phyloP scores from a whole-genome alignment of 2,888 invertebrate species.

The Bombyx huttoni region DNA sequence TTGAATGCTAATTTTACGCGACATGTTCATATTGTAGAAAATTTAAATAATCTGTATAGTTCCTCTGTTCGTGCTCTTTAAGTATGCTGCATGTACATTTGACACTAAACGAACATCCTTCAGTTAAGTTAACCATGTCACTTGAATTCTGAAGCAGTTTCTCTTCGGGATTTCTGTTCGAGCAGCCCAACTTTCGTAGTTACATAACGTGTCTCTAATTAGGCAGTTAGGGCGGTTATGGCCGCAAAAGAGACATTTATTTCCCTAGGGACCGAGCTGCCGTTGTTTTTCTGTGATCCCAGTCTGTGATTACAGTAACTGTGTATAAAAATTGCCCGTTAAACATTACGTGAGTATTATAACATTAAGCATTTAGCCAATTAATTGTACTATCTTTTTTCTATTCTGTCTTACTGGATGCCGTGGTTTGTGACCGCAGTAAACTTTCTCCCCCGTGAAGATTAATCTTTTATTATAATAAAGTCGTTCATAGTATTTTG shows the following conservation, averaged over 20 bases:
- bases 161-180: constrained; percentile 14
- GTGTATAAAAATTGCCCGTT: constrained; percentile 15
- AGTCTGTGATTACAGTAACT: constrained; percentile 17
- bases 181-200: constrained; percentile 18
- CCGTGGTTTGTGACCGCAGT: not conserved
- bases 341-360: not conserved
- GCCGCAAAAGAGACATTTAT: constrained; percentile 35
- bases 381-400: not conserved
- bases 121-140: constrained; percentile 5
- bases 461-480: too few relatives aligned
- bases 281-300: constrained; percentile 23
- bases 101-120: not conserved
- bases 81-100: not conserved
- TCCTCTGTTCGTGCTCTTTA: too few relatives aligned
- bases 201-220: constrained; percentile 36
- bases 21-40: not conserved
- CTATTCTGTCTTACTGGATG: not conserved
- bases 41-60: not conserved
- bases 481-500: too few relatives aligned
- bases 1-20: constrained; percentile 13
- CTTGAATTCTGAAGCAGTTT: constrained; percentile 4
- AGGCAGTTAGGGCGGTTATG: constrained; percentile 30
- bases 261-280: constrained; percentile 21
- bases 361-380: not conserved
- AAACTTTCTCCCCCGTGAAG: too few relatives aligned